A percentile compares a stretch with the other conserved stretches of the same genome.
Conservation (phyloP, 2,888 invertebrate genomes). For the Troides oblongomaculatus region DNA sequence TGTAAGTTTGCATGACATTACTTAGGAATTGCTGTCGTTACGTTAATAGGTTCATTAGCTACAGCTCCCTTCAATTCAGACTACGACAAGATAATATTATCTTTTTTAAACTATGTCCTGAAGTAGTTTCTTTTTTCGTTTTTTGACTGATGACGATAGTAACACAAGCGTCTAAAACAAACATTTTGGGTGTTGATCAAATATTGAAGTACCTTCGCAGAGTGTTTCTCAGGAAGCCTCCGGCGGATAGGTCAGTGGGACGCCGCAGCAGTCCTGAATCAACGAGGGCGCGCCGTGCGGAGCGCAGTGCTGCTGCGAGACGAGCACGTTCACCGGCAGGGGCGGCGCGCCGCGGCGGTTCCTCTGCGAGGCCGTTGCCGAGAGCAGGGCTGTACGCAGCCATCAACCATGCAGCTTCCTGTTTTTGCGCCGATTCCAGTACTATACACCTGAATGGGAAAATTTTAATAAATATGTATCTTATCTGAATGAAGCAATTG, state of each 20-base stretch:
- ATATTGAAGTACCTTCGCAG: constrained; percentile 81
- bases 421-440: constrained; percentile 93
- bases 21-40: too few species aligned
- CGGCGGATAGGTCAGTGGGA: constrained; percentile 87
- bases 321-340: constrained; percentile 94
- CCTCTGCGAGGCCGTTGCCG: constrained; percentile 90
- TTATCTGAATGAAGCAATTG: not conserved
- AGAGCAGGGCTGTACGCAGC: constrained; percentile 94
- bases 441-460: constrained; percentile 87
- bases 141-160: too few species aligned
- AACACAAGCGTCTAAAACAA: too few species aligned
- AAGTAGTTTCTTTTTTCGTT: too few species aligned
- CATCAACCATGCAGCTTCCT: constrained; percentile 94
- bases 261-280: constrained; percentile 91
- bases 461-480: not conserved
- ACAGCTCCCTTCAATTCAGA: too few species aligned
- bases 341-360: constrained; percentile 77
- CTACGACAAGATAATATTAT: too few species aligned
- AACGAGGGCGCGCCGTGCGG: constrained; percentile 89
- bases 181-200: too few species aligned
- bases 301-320: constrained; percentile 91
- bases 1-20: too few species aligned
- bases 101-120: too few species aligned
- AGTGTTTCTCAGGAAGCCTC: constrained; percentile 94
- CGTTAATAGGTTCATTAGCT: too few species aligned